Conservation (phyloP, 2,888 invertebrate species). For the Drosophila prolongata region DNA sequence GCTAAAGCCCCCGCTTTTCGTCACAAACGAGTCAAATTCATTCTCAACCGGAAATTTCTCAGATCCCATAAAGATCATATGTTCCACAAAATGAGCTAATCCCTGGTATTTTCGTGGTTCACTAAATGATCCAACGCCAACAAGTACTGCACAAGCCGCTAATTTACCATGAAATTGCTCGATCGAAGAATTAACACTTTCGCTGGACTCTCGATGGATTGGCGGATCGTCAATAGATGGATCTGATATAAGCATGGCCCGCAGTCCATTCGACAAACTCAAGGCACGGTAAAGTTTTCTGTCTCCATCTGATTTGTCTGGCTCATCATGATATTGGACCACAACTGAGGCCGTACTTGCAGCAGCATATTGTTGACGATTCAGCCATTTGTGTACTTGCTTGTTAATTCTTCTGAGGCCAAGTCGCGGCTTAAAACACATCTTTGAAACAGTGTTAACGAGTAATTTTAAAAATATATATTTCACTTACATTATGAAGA, state of each 20-base stretch:
- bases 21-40: constrained; percentile 91
- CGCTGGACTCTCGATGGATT: background rate
- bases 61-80: constrained; percentile 98
- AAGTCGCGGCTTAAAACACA: constrained; percentile 40
- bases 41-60: constrained; percentile 95
- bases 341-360: constrained; percentile 16
- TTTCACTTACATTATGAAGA: constrained; percentile 2
- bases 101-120: constrained; percentile 92
- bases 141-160: constrained; percentile 91
- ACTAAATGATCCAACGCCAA: constrained; percentile 92
- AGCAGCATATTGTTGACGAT: constrained; percentile 1
- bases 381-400: constrained; percentile 39
- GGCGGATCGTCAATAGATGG: constrained; percentile 74
- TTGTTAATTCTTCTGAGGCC: constrained; percentile 27
- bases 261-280: constrained; percentile 89
- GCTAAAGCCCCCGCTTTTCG: constrained; percentile 93
- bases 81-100: constrained; percentile 93
- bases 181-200: constrained; percentile 36
- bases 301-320: constrained; percentile 90
- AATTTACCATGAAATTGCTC: constrained; percentile 79
- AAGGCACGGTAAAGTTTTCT: constrained; percentile 91
- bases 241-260: constrained; percentile 90
- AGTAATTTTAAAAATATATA: background rate
- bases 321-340: constrained; percentile 84
- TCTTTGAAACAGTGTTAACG: constrained; percentile 1